Base-by-base conservation (phyloP, 2,888 invertebrate species). In the Andrena haemorrhoa region DNA sequence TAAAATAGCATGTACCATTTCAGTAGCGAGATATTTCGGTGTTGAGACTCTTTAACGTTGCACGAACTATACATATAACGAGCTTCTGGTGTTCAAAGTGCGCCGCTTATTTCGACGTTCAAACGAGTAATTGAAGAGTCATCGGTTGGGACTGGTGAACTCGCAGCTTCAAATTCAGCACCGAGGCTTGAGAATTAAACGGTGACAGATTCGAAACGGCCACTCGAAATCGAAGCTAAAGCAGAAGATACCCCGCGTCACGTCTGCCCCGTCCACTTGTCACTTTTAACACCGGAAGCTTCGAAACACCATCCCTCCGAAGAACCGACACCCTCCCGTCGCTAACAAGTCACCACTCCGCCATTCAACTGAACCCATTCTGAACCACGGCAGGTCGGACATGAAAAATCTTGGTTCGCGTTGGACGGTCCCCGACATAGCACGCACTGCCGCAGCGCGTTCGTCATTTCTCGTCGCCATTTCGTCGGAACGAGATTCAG, bases 351-450 rank as follows among this genome's bases (percentile, higher is more conserved):
- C 41, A 16, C 5, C 41, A 35, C 26, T 16, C 16, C 5, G 7
- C 23, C 56, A 20, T 56, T 23, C 0, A 56, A 56, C 23, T 58
- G 20, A 58, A 12, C 12, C 20, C n/a, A 7, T 41, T 10, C 26
- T 35, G 51, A 68, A 53, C 49, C 20, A 58, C 56, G 93, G 6
- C 94, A 96, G 96, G 95, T 95, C 96, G 96, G 96, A 96, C 96
- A 96, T 96, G 96, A 96, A 95, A 96, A 95, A 96, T 96, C 95
- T 95, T 95, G 95, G 95, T 95, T 95, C 95, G 94, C 95, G 95
- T 94, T 95, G 95, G 95, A 95, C 95, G 95, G 96, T 95, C 95
- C 95, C 96, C 95, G 95, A 95, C 95, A 95, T 95, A 95, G 95
- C 95, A 95, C 95, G 95, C 95, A 95, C 95, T 95, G 95, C 95